Evolutionary conservation across 2,797 vertebrate genomes (phyloP).

Genomic region (Lerista edwardsae): DNA sequence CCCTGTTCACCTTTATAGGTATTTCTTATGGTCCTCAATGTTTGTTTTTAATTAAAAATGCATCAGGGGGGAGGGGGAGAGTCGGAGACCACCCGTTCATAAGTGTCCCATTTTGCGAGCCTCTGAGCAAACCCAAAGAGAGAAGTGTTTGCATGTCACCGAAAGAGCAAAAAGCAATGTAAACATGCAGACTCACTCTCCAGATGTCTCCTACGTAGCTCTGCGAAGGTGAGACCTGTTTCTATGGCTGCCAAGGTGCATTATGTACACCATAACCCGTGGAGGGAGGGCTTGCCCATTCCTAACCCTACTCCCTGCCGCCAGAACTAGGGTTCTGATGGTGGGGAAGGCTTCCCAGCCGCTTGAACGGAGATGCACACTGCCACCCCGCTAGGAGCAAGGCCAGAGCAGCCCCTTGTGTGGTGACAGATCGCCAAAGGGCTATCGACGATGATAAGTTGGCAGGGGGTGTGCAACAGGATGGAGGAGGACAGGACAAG

Average conservation of each 20-base stretch:
- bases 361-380: too few species aligned
- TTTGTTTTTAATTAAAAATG: constrained; percentile 37
- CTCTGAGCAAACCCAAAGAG: not conserved
- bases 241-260: not conserved
- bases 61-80: not conserved
- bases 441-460: too few species aligned
- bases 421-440: too few species aligned
- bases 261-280: too few species aligned
- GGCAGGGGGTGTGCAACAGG: too few species aligned
- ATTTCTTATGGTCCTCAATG: constrained; percentile 4
- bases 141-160: not conserved
- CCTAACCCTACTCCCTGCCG: too few species aligned
- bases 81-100: not conserved
- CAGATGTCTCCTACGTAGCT: not conserved
- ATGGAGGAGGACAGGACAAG: too few species aligned
- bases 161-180: not conserved
- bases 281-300: too few species aligned
- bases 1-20: constrained; percentile 13
- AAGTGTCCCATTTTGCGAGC: not conserved
- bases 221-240: not conserved
- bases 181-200: not conserved
- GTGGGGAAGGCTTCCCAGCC: too few species aligned
- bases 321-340: too few species aligned
- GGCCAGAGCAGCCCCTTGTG: too few species aligned
- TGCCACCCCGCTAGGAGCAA: too few species aligned